These are phyloP conservation scores for Poecile atricapillus DNA, from an alignment of 2,113 vertebrate species.

Conservation along the genomic window DNA sequence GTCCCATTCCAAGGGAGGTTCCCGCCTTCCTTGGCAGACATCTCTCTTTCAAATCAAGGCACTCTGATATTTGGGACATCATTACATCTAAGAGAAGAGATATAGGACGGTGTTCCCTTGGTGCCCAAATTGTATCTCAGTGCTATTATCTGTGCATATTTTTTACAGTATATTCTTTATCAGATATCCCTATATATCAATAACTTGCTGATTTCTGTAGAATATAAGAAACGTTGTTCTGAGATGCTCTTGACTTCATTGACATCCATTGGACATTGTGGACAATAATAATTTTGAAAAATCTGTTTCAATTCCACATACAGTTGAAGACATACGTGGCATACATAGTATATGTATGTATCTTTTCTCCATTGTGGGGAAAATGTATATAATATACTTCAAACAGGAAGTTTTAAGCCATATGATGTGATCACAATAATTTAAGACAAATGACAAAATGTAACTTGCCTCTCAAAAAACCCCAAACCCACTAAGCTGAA, in stretches of 20 bases:
- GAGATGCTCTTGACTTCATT: not conserved
- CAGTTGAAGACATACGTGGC: rapidly evolving
- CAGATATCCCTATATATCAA: not conserved
- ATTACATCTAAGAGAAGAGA: not conserved
- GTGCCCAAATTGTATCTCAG: not conserved
- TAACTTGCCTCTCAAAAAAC: not conserved
- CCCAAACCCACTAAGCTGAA: not conserved
- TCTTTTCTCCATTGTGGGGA: not conserved
- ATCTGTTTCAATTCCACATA: not conserved
- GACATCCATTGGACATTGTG: not conserved
- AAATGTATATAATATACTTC: not conserved
- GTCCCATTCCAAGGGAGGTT: not conserved
- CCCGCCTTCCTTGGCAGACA: no score
- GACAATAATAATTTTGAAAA: not conserved
- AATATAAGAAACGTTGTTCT: not conserved
- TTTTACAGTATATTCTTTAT: not conserved
- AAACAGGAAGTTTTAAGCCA: not conserved
- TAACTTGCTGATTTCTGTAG: not conserved
- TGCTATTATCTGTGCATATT: no score
- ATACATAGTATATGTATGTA: not conserved
- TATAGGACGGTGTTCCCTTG: rapidly evolving
- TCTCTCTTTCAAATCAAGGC: not conserved
- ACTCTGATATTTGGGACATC: not conserved
- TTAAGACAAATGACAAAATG: not conserved
- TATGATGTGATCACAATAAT: not conserved